phyloP scores from a whole-genome alignment of 1,140 invertebrate species.

The Pseudomyrmex dendroicus region DNA sequence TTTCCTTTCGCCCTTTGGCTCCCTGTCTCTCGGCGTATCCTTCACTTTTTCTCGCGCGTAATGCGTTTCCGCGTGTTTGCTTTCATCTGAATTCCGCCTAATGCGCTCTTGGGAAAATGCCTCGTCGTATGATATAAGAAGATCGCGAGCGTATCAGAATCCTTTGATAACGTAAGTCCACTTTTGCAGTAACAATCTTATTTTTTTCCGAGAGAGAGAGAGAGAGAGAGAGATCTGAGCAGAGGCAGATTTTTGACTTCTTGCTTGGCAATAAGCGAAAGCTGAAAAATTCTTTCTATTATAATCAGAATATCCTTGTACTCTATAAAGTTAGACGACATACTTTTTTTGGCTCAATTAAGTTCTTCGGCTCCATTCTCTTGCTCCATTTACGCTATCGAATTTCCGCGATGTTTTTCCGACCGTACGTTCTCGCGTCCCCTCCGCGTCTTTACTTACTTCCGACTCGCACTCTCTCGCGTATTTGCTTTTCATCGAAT shows the following conservation, averaged over 20 bases:
- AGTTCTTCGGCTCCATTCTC: background rate
- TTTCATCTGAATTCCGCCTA: slow-evolving; percentile 52
- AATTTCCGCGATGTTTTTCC: slow-evolving; percentile 45
- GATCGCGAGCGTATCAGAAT: slow-evolving; percentile 8
- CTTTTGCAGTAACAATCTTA: slow-evolving; percentile 18
- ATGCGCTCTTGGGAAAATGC: slow-evolving; percentile 53
- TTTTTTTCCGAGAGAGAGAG: background rate
- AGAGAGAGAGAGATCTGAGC: background rate
- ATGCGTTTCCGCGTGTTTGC: slow-evolving; percentile 55
- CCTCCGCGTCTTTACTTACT: slow-evolving; percentile 7
- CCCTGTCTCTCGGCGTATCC: slow-evolving; percentile 34
- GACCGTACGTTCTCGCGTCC: slow-evolving; percentile 3
- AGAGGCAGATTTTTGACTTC: too few species aligned
- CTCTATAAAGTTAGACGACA: background rate
- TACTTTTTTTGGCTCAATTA: background rate
- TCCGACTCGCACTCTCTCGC: slow-evolving; percentile 24
- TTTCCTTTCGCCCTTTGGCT: background rate
- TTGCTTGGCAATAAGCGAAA: too few species aligned
- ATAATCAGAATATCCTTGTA: background rate
- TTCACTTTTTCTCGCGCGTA: slow-evolving; percentile 46
- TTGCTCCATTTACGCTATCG: slow-evolving; percentile 34
- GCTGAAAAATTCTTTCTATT: background rate
- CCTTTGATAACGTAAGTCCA: slow-evolving; percentile 33
- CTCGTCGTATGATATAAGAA: slow-evolving; percentile 14
- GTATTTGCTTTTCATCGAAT: slow-evolving; percentile 55